A percentile compares a stretch with the other conserved stretches of the same genome.
Evolutionary conservation across 2,797 vertebrate species (phyloP).

Genomic region (Paguma larvata): DNA sequence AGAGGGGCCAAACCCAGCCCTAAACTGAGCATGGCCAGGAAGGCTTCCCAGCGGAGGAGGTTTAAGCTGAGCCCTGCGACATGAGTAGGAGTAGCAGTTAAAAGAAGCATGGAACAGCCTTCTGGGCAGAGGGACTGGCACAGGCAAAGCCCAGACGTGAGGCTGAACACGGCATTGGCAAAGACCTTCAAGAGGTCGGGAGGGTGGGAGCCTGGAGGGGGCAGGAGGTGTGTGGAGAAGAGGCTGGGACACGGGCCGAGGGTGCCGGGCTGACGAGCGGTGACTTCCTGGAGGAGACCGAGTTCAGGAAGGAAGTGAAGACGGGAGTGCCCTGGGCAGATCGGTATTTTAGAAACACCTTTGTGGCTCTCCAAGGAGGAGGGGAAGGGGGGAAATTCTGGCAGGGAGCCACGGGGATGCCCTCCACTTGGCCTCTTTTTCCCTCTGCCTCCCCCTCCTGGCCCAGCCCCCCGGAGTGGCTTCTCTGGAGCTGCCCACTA

Average conservation of each 20-base stretch:
- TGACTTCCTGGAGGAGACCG: not conserved
- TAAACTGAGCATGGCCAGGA: not conserved
- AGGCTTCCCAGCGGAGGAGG: conserved; percentile 18
- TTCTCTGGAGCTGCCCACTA: not conserved
- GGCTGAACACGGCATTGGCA: not conserved
- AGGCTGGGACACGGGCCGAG: not conserved
- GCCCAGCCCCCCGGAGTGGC: not conserved
- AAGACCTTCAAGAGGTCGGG: not conserved
- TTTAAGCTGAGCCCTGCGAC: not conserved
- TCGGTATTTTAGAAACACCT: conserved; percentile 6
- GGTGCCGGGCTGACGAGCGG: not conserved
- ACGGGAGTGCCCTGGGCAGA: not conserved
- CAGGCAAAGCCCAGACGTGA: not conserved
- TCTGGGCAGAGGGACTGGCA: not conserved
- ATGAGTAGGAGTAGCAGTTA: not conserved
- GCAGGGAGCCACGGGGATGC: not conserved
- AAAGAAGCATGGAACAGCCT: not conserved
- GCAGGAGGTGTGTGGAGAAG: not conserved
- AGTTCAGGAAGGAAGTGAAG: not conserved
- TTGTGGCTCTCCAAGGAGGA: not conserved
- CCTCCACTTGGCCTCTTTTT: not conserved
- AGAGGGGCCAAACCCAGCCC: not conserved
- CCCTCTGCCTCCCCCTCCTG: not conserved
- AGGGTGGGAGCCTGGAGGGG: not conserved
- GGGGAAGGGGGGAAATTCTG: not conserved